These are phyloP conservation scores for Anthoscopus minutus DNA, from an alignment of 2,113 vertebrate species.

Conservation along the genomic window DNA sequence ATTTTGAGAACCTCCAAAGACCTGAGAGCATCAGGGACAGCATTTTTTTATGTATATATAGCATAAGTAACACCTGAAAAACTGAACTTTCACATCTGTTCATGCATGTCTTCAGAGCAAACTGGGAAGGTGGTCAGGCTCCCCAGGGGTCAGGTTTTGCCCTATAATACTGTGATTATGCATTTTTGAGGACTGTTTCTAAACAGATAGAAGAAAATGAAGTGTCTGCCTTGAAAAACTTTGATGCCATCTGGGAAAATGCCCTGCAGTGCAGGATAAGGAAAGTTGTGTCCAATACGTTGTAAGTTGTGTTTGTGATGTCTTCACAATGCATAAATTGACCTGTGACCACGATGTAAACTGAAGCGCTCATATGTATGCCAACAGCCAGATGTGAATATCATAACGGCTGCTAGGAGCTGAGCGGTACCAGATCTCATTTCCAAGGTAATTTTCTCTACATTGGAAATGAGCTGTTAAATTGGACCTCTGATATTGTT, in stretches of 20 bases:
- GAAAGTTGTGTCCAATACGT: neutral
- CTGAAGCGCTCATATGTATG: neutral
- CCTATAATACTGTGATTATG: neutral
- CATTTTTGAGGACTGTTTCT: neutral
- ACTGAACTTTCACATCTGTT: neutral
- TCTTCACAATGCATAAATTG: neutral
- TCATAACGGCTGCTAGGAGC: neutral
- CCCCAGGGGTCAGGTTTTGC: neutral
- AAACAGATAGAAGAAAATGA: neutral
- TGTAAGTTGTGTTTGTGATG: accelerated
- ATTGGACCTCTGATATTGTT: neutral
- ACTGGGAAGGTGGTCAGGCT: neutral
- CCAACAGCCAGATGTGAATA: neutral
- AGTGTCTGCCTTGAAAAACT: neutral
- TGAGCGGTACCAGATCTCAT: neutral
- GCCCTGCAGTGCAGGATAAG: neutral
- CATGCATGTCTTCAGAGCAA: neutral
- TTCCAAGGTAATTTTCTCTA: neutral
- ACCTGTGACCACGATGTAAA: neutral
- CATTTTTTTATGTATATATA: neutral
- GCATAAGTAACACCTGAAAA: neutral
- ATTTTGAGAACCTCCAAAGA: neutral
- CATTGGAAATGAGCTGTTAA: conserved; percentile 7
- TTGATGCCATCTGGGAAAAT: neutral
- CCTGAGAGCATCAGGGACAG: neutral